These are phyloP conservation scores for Seriola dumerili DNA, from an alignment of 2,113 vertebrate genomes.

Conservation along the genomic window DNA sequence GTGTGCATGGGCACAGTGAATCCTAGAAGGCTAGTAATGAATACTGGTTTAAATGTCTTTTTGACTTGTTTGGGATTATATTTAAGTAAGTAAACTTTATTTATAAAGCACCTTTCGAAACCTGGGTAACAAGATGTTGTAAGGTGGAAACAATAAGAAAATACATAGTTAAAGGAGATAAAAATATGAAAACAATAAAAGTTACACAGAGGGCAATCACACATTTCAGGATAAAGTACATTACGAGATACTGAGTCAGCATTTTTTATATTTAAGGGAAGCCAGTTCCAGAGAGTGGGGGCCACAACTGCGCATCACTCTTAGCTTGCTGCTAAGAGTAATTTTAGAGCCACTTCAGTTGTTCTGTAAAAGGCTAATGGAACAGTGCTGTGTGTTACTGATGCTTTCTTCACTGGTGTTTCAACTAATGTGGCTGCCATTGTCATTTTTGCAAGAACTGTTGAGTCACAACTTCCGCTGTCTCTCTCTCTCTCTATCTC, in stretches of 20 bases:
- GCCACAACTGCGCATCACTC: background rate
- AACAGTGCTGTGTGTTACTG: background rate
- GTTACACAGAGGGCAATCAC: no score
- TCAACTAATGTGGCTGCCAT: background rate
- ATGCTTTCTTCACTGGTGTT: background rate
- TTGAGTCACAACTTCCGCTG: constrained; percentile 12
- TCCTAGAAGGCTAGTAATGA: background rate
- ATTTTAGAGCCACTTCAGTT: background rate
- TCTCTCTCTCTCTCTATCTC: constrained; percentile 26
- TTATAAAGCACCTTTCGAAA: no score
- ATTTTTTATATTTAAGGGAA: no score
- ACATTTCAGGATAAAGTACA: no score
- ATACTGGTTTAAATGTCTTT: background rate
- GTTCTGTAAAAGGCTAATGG: background rate
- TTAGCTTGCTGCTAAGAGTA: background rate
- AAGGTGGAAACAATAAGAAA: no score
- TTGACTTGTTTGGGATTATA: background rate
- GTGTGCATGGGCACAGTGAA: background rate
- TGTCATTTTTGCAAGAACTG: background rate
- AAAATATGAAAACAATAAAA: no score
- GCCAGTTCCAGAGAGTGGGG: no score
- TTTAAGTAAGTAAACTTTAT: no score
- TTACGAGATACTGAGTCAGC: no score
- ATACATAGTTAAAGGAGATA: no score
- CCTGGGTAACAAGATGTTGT: no score